These are phyloP conservation scores for Lycia hirtaria DNA, from an alignment of 2,888 invertebrate species.

Conservation along the genomic window DNA sequence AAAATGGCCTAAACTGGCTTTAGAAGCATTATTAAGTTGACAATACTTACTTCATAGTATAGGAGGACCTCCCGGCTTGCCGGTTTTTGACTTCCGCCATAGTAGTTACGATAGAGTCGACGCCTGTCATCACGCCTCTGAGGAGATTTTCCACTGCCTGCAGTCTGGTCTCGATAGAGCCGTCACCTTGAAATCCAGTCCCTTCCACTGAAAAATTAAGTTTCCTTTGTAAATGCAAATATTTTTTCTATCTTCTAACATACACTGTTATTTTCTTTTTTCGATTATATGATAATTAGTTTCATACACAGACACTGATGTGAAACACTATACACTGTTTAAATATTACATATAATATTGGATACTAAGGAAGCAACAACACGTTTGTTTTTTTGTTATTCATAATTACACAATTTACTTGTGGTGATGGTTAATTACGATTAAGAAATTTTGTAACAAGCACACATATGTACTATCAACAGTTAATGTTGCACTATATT, in stretches of 20 bases:
- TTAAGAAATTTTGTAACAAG: no score
- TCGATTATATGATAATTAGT: background rate
- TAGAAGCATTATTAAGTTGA: no score
- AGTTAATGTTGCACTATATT: no score
- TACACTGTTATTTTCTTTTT: background rate
- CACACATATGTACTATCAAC: no score
- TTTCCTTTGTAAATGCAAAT: background rate
- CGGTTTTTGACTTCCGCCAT: conserved; percentile 74
- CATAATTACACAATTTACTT: no score
- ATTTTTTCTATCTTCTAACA: background rate
- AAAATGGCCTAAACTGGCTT: no score
- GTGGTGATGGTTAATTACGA: no score
- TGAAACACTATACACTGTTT: background rate
- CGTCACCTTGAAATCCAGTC: conserved; percentile 53
- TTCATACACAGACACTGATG: background rate
- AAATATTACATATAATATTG: no score
- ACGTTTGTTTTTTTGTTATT: no score
- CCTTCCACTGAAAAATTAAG: conserved; percentile 51
- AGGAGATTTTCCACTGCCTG: conserved; percentile 59
- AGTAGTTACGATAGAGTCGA: conserved; percentile 68
- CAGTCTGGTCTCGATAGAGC: conserved; percentile 57
- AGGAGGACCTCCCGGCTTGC: conserved; percentile 53
- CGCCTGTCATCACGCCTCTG: conserved; percentile 61
- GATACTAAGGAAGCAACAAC: no score
- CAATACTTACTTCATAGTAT: conserved; percentile 52